Evolutionary conservation across 1,140 invertebrate species (phyloP), one percentile per base, ranked within the genome.

Genomic region (Phenacoccus solenopsis): DNA sequence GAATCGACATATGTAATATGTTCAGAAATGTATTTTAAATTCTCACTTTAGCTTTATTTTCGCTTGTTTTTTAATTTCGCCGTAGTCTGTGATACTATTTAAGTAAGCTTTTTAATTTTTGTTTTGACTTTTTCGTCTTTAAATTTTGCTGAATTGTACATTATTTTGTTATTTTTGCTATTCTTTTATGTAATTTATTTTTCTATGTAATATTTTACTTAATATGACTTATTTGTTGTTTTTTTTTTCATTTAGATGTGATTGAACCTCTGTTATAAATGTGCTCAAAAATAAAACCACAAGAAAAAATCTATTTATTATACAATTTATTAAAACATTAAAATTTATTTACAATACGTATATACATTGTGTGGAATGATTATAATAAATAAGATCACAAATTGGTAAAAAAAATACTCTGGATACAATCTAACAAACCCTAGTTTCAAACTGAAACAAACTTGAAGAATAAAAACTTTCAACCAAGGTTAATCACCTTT

Each of bases 31-130:
- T 16, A 16, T 67, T 22, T 27, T 67, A 28, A 68, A 28, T 68
- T 68, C 28, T 22, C 22, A 30, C 13, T 68, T 12, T 49, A 49
- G 38, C 38, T 49, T 49, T n/a, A 49, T 49, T 49, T 49, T 49
- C 20, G 35, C 24, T 35, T 70, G n/a, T 1, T 25, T 28, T 59
- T 61, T 64, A 2, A 27, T 64, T 61, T 32, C 25, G 67, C 21
- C 59, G 70, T 64, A 64, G 56, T 49, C n/a, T 67, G 30, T 32
- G 67, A 28, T 32, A 49, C 16, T 49, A 49, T 49, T 49, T n/a
- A n/a, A n/a, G 10, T 27, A 67, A 28, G 28, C 28, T 61, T 61
- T 21, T 67, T 67, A 67, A 27, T 67, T 67, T 27, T 28, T 67
- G n/a, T 67, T 67, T 27, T 12, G 24, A 67, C 28, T n/a, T 38